phyloP scores from a whole-genome alignment of 2,113 vertebrate genomes.

The Rallus limicola region DNA sequence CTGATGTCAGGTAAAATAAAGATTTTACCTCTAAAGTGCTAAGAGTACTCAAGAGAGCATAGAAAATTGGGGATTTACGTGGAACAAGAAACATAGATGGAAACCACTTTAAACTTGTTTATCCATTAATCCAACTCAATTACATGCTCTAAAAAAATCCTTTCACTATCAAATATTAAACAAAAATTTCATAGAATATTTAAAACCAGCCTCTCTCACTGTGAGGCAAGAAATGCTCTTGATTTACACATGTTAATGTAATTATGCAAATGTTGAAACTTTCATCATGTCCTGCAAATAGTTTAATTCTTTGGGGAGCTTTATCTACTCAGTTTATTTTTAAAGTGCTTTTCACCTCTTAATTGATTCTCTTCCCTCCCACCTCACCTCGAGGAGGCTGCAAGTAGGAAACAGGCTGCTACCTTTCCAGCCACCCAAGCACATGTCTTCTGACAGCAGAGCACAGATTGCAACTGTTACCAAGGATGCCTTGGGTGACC shows the following conservation, averaged over 20 bases:
- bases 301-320: not conserved
- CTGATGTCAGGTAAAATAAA: not conserved
- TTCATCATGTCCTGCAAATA: slow-evolving; percentile 18
- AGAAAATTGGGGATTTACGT: slow-evolving; percentile 15
- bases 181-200: not conserved
- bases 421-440: not conserved
- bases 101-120: slow-evolving; percentile 47
- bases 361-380: not conserved
- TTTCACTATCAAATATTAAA: slow-evolving; percentile 42
- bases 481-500: not conserved
- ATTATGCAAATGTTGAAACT: slow-evolving; percentile 12
- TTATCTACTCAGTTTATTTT: not conserved
- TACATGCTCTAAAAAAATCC: not conserved
- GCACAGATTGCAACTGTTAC: not conserved
- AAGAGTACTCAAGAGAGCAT: not conserved
- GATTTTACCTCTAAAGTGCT: not conserved
- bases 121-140: slow-evolving; percentile 25
- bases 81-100: slow-evolving; percentile 12
- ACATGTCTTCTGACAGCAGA: not conserved
- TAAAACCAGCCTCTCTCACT: not conserved
- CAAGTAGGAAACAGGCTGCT: not conserved
- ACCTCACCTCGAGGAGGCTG: not conserved
- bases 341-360: not conserved
- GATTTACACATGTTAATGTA: slow-evolving; percentile 29
- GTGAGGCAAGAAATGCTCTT: not conserved